Base-by-base conservation (phyloP, 2,888 invertebrate species). In the Cryptocheilus praepositus region DNA sequence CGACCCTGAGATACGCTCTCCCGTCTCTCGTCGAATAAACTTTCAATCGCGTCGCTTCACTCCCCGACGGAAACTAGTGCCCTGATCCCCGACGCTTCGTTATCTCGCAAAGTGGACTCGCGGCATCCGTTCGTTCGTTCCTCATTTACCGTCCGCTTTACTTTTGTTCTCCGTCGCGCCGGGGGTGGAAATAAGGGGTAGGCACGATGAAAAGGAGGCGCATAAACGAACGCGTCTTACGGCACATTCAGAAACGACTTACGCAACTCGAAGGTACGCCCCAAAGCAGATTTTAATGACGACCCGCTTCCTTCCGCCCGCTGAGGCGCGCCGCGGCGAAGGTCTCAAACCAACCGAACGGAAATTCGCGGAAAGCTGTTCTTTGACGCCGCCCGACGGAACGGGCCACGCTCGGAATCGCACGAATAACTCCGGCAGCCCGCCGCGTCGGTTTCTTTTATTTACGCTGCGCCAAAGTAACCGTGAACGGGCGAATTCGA, bases 401-500 rank as follows among this genome's bases (percentile, higher is more conserved):
- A 55, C 64, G 49, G 21, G 51, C 58, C 49, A 64, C 69, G 69
- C 63, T 71, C 59, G 63, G 54, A 61, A 54, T 66, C 59, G 44
- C 63, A 54, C 68, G 64, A 63, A 28, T 61, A 66, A 61, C 22
- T 36, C 56, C 22, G 51, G 21, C 57, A n/a, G 45, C 15, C 36
- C 54, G 45, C 43, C 5, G 19, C 43, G 18, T 45, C 28, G 53
- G n/a, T 16, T 16, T 49, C 49, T 61, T 61, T 52, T 22, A 61
- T 25, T 36, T 36, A 11, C 36, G 65, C 57, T 19, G 62, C 44
- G 60, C 44, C 55, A 72, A 74, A 71, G 67, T 72, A 62, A 73
- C 63, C 73, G 68, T 63, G 67, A 75, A 74, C 61, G 63, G 64
- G 73, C 60, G 71, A 70, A 76, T 74, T 70, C 67, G 70, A 73